A percentile compares a stretch with the other conserved stretches of the same genome.
Evolutionary conservation across 2,797 vertebrate species (phyloP).

Genomic region (Limnodromus scolopaceus): DNA sequence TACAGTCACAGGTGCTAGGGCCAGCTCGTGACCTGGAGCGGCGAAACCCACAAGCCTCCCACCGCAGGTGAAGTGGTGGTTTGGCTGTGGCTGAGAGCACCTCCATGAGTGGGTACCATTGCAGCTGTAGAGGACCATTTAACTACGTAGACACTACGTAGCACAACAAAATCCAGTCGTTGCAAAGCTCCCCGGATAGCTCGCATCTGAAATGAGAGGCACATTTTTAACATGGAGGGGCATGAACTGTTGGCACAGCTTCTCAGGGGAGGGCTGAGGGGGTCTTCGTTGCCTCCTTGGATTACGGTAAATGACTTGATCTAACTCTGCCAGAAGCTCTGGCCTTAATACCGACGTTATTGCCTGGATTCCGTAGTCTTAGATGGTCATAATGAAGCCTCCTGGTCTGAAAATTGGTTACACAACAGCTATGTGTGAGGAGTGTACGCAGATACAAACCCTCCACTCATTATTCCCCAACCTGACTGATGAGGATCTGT

Average conservation of each 20-base stretch:
- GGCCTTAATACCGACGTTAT: background rate
- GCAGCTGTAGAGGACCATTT: background rate
- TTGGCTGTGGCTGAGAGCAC: background rate
- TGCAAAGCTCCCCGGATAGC: background rate
- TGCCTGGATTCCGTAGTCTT: background rate
- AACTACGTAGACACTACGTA: background rate
- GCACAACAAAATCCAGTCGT: background rate
- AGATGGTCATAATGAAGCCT: background rate
- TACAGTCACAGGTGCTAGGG: background rate
- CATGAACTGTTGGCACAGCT: background rate
- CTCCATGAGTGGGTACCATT: background rate
- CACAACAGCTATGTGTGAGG: background rate
- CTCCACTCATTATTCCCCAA: background rate
- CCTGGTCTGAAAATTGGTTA: background rate
- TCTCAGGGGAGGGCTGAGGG: background rate
- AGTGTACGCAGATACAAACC: rapidly evolving
- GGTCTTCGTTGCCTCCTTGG: background rate
- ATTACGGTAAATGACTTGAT: background rate
- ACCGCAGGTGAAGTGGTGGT: background rate
- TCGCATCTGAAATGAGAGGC: background rate
- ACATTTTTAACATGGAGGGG: background rate
- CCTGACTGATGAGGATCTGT: background rate
- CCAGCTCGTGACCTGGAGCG: background rate
- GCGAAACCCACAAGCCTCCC: background rate
- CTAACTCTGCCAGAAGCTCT: background rate